Conservation (phyloP, 2,888 invertebrate species). For the Autographa pulchrina region DNA sequence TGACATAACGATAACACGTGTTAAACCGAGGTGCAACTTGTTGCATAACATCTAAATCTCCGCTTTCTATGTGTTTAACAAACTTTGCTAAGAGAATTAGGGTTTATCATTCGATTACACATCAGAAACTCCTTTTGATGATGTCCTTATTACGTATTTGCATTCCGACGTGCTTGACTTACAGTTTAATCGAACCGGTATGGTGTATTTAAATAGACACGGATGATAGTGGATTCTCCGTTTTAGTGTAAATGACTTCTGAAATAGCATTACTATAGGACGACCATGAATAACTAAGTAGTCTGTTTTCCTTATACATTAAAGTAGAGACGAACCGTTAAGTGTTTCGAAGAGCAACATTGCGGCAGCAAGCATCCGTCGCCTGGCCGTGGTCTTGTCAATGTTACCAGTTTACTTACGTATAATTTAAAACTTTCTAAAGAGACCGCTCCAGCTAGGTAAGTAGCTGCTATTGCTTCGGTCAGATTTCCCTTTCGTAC, state of each 20-base stretch:
- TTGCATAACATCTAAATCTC: constrained; percentile 61
- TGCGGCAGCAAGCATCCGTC: constrained; percentile 57
- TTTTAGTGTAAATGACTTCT: not conserved
- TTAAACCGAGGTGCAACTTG: constrained; percentile 46
- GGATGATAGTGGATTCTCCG: not conserved
- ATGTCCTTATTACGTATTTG: constrained; percentile 23
- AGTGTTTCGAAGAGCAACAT: constrained; percentile 24
- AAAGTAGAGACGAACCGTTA: constrained; percentile 34
- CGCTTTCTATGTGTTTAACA: constrained; percentile 59
- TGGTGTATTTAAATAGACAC: constrained; percentile 14
- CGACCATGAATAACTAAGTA: constrained; percentile 7
- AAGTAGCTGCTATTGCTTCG: constrained; percentile 65
- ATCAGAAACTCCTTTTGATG: constrained; percentile 11
- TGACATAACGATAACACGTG: constrained; percentile 56
- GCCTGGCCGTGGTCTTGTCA: constrained; percentile 68
- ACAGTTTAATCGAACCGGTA: constrained; percentile 23
- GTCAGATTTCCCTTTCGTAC: constrained; percentile 81
- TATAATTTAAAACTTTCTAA: constrained; percentile 88
- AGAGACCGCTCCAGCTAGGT: constrained; percentile 66
- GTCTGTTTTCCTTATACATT: constrained; percentile 27
- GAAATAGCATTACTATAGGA: constrained; percentile 26
- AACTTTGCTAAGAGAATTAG: constrained; percentile 8
- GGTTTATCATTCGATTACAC: constrained; percentile 28
- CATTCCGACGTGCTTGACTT: constrained; percentile 27
- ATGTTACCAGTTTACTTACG: constrained; percentile 82